A percentile compares a stretch with the other conserved stretches of the same genome.
phyloP scores from a whole-genome alignment of 2,113 vertebrate genomes.

The Antechinus stuartii region DNA sequence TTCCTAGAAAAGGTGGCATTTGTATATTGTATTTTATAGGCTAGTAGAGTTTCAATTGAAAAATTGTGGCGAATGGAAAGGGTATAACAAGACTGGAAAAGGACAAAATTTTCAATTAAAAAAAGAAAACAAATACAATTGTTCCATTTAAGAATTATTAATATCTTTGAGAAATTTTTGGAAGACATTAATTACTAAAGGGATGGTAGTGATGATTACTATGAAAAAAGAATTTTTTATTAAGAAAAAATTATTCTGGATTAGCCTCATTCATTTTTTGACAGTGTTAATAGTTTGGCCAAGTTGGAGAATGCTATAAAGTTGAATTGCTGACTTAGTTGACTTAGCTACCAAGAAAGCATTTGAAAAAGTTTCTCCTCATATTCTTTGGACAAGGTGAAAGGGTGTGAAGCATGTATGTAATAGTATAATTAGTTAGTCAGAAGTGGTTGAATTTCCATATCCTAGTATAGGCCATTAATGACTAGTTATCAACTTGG shows the following conservation, averaged over 20 bases:
- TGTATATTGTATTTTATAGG: background rate
- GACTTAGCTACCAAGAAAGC: background rate
- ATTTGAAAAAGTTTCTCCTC: background rate
- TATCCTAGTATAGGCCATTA: background rate
- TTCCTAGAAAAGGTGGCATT: background rate
- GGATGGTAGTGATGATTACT: background rate
- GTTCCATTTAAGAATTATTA: background rate
- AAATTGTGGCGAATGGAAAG: background rate
- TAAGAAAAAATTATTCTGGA: background rate
- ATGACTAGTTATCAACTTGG: background rate
- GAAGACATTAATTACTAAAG: background rate
- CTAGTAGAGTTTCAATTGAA: background rate
- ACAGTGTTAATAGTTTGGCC: background rate
- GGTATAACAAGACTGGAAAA: background rate
- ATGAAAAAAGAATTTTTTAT: background rate
- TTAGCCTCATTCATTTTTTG: background rate
- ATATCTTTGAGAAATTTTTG: background rate
- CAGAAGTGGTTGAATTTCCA: background rate
- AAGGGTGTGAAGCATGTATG: background rate
- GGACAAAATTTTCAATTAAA: background rate
- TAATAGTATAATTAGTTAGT: background rate
- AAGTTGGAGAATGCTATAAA: background rate
- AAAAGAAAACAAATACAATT: background rate
- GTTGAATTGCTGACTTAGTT: too few relatives aligned
- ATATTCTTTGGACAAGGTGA: background rate